Conservation (phyloP, 2,113 vertebrate genomes). For the Pelodiscus sinensis region DNA sequence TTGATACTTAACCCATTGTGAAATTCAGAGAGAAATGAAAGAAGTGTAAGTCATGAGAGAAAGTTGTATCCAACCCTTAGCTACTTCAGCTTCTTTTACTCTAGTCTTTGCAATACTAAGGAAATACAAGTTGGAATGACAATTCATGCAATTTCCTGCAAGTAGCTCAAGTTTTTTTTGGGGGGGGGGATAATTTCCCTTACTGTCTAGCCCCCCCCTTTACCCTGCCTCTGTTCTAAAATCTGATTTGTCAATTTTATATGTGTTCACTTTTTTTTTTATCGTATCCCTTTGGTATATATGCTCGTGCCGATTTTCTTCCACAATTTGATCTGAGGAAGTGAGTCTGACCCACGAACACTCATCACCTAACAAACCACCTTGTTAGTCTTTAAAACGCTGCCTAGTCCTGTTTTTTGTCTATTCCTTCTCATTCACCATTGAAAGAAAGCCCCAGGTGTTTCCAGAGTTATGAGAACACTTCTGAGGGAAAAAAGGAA, state of each 20-base stretch:
- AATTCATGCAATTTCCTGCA: background rate
- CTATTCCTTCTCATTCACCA: background rate
- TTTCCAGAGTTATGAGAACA: background rate
- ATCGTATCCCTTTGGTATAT: too few relatives aligned
- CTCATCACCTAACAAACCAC: too few relatives aligned
- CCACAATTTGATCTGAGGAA: too few relatives aligned
- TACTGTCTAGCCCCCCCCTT: too few relatives aligned
- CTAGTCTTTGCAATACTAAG: background rate
- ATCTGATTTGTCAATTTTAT: too few relatives aligned
- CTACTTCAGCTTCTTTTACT: background rate
- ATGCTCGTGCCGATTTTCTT: too few relatives aligned
- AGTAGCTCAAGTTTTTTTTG: background rate
- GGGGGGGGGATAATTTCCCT: background rate
- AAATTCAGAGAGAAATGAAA: background rate
- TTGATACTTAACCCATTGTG: background rate
- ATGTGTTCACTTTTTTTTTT: too few relatives aligned
- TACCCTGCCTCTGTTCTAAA: too few relatives aligned
- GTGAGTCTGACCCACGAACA: too few relatives aligned
- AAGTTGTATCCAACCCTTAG: background rate
- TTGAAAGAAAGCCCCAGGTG: background rate
- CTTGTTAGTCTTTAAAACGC: too few relatives aligned
- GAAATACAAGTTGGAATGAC: background rate
- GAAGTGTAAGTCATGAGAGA: background rate
- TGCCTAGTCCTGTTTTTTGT: too few relatives aligned
- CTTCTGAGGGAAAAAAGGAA: background rate